Base-by-base conservation (phyloP, 2,113 vertebrate genomes). In the Cynoglossus semilaevis region DNA sequence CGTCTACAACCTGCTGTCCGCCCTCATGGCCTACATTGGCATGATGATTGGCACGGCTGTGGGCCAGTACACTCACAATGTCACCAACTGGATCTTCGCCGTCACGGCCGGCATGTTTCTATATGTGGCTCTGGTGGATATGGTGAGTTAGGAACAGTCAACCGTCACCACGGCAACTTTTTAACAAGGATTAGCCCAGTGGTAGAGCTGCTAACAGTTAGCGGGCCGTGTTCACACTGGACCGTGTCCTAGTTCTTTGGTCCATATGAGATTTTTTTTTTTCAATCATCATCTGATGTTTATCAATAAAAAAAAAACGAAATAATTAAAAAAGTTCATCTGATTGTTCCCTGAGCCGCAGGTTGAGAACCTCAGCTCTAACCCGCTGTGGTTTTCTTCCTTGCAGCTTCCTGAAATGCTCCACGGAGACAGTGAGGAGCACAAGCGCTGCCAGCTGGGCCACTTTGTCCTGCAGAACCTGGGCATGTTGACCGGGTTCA, bases 61-160 rank as follows among this genome's bases (percentile, higher is more conserved):
- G 65, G 96, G 97, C n/a, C 95, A 97, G 81, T 98, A 98, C 22
- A 92, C 95, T 2, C 94, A 96, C 76, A 96, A 92, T 69, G 92
- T 99, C 87, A 99, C 96, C 40, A 92, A 90, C 68, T 99, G 97
- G 97, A 98, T 99, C 87, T 99, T 99, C 16, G 96, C 97, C 0
- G 2, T 98, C 87, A 99, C 96, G 0, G 97, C 97, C 4, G 97
- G 97, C 87, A 99, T 99, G 96, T 98, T 99, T 85, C 97, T 99
- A 22, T 99, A 99, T 0, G 96, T 99, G 66, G 97, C 97, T 3
- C 70, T 99, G 86, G 97, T 99, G 60, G 97, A 99, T 75, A 99
- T 99, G 97, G 97, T 99, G 83, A 91, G 94, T 63, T 8, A 18
- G 50, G 50, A 14, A 8, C 2, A 11, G 9, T 8, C 3, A 11